phyloP scores from a whole-genome alignment of 2,113 vertebrate species.

The Conger conger region DNA sequence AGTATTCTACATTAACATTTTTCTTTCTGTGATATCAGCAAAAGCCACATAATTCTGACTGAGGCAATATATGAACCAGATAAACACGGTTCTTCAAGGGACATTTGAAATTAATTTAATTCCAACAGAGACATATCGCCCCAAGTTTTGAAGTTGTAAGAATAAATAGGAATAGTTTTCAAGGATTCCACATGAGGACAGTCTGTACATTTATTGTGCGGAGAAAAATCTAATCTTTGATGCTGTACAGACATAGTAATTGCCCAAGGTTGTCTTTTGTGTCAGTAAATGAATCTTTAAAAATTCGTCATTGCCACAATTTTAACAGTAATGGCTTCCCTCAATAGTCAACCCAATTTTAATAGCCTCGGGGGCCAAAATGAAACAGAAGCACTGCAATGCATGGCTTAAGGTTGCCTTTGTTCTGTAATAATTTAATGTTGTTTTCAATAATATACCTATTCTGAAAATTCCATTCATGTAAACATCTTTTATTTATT shows the following conservation, averaged over 20 bases:
- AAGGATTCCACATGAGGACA: slow-evolving; percentile 18
- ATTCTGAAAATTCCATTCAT: not conserved
- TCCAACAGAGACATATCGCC: not conserved
- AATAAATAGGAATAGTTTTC: slow-evolving; percentile 26
- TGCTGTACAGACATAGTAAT: slow-evolving; percentile 30
- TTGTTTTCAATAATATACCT: slow-evolving; percentile 5
- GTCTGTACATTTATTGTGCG: slow-evolving; percentile 21
- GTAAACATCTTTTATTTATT: not conserved
- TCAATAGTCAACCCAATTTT: not conserved
- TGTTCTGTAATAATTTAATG: not conserved
- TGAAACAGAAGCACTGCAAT: not conserved
- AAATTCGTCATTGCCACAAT: slow-evolving; percentile 24
- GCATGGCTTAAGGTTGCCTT: not conserved
- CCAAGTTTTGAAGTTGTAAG: not conserved
- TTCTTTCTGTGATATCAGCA: not conserved
- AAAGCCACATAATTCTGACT: not conserved
- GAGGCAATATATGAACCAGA: not conserved
- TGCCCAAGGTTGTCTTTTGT: slow-evolving; percentile 20
- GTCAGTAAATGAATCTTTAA: slow-evolving; percentile 16
- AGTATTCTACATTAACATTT: not conserved
- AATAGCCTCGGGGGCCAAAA: not conserved
- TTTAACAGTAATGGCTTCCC: slow-evolving; percentile 23
- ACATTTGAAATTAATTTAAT: not conserved
- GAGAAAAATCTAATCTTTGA: slow-evolving; percentile 25
- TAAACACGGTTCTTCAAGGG: not conserved